Evolutionary conservation across 2,888 invertebrate species (phyloP).

Genomic region (Acrobeloides nanus): DNA sequence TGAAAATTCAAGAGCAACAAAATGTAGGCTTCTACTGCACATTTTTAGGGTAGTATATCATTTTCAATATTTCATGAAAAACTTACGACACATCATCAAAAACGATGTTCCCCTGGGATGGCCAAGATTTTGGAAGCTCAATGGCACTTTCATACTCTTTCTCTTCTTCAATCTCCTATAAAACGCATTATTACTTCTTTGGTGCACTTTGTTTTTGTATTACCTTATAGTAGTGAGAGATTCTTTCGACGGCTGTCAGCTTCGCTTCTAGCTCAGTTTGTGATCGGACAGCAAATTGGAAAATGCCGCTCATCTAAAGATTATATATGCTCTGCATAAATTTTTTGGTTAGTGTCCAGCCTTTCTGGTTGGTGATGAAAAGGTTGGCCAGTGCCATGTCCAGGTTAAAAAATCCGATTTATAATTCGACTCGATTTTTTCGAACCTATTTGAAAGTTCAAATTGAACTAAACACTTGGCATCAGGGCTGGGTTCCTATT

Average conservation of each 20-base stretch:
- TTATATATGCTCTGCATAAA: too few species aligned
- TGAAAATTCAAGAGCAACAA: too few species aligned
- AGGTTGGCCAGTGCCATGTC: too few species aligned
- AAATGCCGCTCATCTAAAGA: slow-evolving; percentile 61
- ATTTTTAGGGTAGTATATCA: too few species aligned
- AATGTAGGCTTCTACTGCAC: too few species aligned
- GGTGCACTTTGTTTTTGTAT: slow-evolving; percentile 2
- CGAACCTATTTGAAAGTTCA: too few species aligned
- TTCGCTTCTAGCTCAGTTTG: slow-evolving; percentile 85
- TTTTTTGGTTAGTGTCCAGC: too few species aligned
- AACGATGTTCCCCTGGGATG: slow-evolving; percentile 58
- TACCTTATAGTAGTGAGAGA: slow-evolving; percentile 51
- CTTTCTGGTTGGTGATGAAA: too few species aligned
- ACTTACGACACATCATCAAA: slow-evolving; percentile 58
- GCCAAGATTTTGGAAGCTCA: slow-evolving; percentile 56
- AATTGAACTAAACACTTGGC: too few species aligned
- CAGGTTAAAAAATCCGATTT: too few species aligned
- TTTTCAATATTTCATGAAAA: not conserved
- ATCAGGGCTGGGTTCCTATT: too few species aligned
- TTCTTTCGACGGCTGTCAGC: slow-evolving; percentile 53
- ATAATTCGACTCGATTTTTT: too few species aligned
- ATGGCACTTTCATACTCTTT: slow-evolving; percentile 24
- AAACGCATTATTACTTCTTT: slow-evolving; percentile 2
- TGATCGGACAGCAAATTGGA: slow-evolving; percentile 68
- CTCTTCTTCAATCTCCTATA: slow-evolving; percentile 43